Conservation (phyloP, 2,113 vertebrate species). For the Propithecus coquereli region DNA sequence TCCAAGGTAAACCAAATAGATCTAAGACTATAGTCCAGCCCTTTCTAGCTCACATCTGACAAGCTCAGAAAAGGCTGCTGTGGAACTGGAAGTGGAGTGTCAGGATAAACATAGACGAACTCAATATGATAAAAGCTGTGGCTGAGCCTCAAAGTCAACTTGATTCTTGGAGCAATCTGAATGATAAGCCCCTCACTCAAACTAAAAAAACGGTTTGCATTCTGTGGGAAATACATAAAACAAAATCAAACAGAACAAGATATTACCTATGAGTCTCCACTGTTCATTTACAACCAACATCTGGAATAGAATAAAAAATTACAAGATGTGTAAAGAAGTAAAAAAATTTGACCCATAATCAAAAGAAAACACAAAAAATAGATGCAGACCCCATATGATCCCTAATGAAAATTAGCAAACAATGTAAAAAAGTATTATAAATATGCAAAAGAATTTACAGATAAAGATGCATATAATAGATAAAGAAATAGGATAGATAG, state of each 20-base stretch:
- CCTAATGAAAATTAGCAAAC: background rate
- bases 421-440: background rate
- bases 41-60: background rate
- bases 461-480: background rate
- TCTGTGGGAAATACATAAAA: background rate
- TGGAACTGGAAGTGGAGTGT: background rate
- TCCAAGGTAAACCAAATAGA: background rate
- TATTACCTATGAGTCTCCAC: fast-evolving
- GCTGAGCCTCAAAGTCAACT: background rate
- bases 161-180: background rate
- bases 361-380: background rate
- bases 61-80: background rate
- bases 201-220: background rate
- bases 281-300: background rate
- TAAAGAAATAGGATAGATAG: background rate
- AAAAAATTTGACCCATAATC: background rate
- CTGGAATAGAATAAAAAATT: background rate
- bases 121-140: fast-evolving
- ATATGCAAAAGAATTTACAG: background rate
- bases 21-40: background rate
- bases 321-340: background rate
- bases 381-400: fast-evolving
- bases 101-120: fast-evolving
- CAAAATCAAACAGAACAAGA: background rate
- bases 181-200: too few species aligned